Evolutionary conservation across 2,888 invertebrate species (phyloP).

Genomic region (Scaptomyza parva): DNA sequence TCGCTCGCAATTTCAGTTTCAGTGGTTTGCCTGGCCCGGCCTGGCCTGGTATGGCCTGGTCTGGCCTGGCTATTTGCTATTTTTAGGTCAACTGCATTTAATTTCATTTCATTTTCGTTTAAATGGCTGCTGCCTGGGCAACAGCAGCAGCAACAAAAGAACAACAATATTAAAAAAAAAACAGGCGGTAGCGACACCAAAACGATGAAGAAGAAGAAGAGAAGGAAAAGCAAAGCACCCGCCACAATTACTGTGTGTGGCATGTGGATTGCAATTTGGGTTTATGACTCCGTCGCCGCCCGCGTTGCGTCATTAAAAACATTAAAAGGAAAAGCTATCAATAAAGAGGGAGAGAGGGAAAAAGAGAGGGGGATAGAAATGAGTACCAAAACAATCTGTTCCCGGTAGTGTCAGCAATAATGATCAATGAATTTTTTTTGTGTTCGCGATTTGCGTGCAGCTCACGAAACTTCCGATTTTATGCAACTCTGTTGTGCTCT

Average conservation of each 20-base stretch:
- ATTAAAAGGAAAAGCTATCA: not conserved
- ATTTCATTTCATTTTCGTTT: conserved; percentile 69
- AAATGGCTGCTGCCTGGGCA: conserved; percentile 51
- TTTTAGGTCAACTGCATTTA: conserved; percentile 75
- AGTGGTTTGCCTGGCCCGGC: conserved; percentile 20
- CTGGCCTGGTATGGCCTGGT: too few relatives aligned
- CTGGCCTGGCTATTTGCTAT: conserved; percentile 49
- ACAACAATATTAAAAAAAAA: not conserved
- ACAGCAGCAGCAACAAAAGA: conserved; percentile 27
- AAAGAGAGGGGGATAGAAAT: not conserved
- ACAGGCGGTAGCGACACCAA: conserved; percentile 21
- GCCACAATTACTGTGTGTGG: conserved; percentile 61
- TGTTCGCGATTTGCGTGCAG: conserved; percentile 33
- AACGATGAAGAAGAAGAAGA: conserved; percentile 1
- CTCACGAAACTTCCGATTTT: conserved; percentile 10
- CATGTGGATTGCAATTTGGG: conserved; percentile 71
- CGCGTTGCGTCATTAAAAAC: conserved; percentile 36
- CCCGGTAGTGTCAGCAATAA: not conserved
- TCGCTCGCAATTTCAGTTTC: conserved; percentile 27
- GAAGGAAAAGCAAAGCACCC: conserved; percentile 26
- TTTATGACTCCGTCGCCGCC: conserved; percentile 57
- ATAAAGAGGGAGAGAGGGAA: not conserved
- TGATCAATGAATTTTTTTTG: conserved; percentile 1
- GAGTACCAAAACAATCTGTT: not conserved
- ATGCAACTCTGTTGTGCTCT: not conserved